Base-by-base conservation (phyloP, 2,113 vertebrate species). In the Galemys pyrenaicus region DNA sequence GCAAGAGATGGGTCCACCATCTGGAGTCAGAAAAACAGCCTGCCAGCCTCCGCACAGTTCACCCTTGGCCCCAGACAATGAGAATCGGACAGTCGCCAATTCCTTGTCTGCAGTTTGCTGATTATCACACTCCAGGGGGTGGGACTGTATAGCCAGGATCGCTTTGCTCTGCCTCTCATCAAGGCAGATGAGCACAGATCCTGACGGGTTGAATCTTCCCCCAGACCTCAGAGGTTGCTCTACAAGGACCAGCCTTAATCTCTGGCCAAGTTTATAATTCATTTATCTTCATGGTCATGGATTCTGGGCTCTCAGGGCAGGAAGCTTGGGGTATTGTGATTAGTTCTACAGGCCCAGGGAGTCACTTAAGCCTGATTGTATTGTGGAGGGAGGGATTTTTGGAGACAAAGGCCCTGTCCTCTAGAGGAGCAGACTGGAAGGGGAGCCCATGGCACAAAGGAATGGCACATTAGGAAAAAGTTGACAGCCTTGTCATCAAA, bases 201-300 rank as follows among this genome's bases (percentile, higher is more conserved):
- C 89, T 99, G 99, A 99, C 99, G 99, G 98, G 98, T 98, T 94
- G 99, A 99, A 99, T 98, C 98, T 98, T 98, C 98, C 98, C 98
- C 97, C 97, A 97, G 98, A 98, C 98, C 98, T 98, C 97, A 97
- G 98, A 98, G 94, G 95, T 97, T 97, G 97, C 86, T 96, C 65
- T 97, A 99, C 99, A 99, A 99, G 96, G 95, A 93, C 82, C 88
- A 78, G 3, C 94, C 98, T 98, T 98, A 99, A 98, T 98, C 98
- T 98, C 98, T 95, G 92, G 97, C 97, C 98, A 98, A 98, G 97
- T 97, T 98, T 97, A 93, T 98, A 98, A 98, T 98, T 98, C 97
- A 98, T 98, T 98, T 99, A 99, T 99, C 98, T 99, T 99, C 99
- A 95, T 94, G 97, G 98, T 99, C 99, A 99, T 99, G 99, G 99